Base-by-base conservation (phyloP, 2,888 invertebrate species). In the Cremastobaeus sp. region DNA sequence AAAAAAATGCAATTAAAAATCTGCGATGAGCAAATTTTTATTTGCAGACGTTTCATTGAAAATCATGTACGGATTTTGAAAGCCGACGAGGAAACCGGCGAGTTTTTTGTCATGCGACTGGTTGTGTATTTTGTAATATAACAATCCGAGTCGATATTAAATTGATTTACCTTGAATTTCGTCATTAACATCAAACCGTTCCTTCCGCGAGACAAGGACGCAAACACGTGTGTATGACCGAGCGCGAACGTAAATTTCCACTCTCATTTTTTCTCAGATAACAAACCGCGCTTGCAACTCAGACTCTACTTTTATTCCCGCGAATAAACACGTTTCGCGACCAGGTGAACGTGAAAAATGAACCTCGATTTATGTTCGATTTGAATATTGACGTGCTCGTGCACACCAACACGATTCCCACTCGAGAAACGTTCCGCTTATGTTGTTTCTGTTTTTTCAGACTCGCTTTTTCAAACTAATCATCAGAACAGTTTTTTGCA, bases 151-250 rank as follows among this genome's bases (percentile, higher is more conserved):
- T 68, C 59, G 30, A 59, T 68, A 37, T 54, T 35, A 60, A 52
- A 52, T 52, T 52, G 59, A 60, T 60, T 69, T 52, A 41, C 60
- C 60, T 60, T 62, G 52, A 55, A 62, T 69, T 69, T 69, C 48
- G 54, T 69, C 60, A 55, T 20, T 35, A 25, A n/a, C n/a, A 32
- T 34, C 52, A 47, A 14, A 52, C 62, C 62, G 62, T 70, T 62
- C 62, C 62, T 70, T 70, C 70, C 69, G 69, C 47, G 15, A 69
- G 41, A 54, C 54, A 69, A 69, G 68, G 68, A 59, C 68, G 32
- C 45, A 34, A 41, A 32, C 55, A 12, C 55, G 28, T 30, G 18
- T 18, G 9, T 28, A 21, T 41, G 15, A 30, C 11, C 55, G 45
- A 35, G 12, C 47, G 20, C 28, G 32, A 15, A 30, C 37, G 28